These are phyloP conservation scores for Enteromius trimaculatus DNA, from an alignment of 2,797 vertebrate species.

Conservation along the genomic window DNA sequence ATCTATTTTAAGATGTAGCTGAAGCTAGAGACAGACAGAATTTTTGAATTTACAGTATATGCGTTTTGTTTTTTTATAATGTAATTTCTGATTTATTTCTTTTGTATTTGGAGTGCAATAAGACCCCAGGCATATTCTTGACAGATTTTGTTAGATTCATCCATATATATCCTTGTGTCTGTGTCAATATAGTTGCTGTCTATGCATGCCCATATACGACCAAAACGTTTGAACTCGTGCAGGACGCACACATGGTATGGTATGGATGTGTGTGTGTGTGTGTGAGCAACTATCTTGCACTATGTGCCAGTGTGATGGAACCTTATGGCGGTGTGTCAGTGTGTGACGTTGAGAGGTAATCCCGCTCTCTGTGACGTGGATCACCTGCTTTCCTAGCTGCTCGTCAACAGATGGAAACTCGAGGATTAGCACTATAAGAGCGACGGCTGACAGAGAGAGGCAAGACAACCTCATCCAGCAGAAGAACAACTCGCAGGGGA, in stretches of 20 bases:
- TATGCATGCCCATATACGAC: slow-evolving; percentile 9
- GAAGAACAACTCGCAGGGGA: slow-evolving; percentile 20
- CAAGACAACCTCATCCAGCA: slow-evolving; percentile 43
- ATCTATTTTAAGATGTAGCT: neutral
- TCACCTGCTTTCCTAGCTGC: slow-evolving; percentile 61
- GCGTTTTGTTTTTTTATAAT: neutral
- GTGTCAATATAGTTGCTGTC: neutral
- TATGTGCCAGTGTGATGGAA: slow-evolving; percentile 56
- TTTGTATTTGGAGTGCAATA: neutral
- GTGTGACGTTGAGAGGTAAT: slow-evolving; percentile 75
- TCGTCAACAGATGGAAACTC: slow-evolving; percentile 77
- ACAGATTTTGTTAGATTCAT: neutral
- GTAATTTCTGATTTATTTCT: neutral
- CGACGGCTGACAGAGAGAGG: slow-evolving; percentile 43
- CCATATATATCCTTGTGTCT: neutral
- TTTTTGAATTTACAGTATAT: neutral
- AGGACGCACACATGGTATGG: slow-evolving; percentile 4
- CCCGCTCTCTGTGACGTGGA: slow-evolving; percentile 64
- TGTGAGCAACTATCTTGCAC: neutral
- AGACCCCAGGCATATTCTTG: neutral
- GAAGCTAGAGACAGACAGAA: no score
- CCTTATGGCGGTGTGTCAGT: slow-evolving; percentile 61
- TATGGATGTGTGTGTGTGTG: neutral
- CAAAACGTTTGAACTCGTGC: slow-evolving; percentile 14
- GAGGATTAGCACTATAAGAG: slow-evolving; percentile 81